A percentile compares a stretch with the other conserved stretches of the same genome.
Evolutionary conservation across 2,797 vertebrate genomes (phyloP).

Genomic region (Platyrinchus mystaceus): DNA sequence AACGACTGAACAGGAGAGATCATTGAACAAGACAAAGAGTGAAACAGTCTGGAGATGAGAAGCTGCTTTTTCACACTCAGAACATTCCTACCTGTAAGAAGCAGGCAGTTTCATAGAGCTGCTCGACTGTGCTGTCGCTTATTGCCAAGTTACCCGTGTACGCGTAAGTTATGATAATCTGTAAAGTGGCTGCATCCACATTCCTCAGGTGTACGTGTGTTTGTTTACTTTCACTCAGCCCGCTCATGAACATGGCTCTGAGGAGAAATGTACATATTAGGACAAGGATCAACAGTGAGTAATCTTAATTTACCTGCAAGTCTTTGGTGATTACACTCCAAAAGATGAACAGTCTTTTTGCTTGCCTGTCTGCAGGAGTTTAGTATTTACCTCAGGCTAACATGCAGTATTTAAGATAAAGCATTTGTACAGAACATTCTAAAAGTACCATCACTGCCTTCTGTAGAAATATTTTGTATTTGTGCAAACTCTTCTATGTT

Average conservation of each 20-base stretch:
- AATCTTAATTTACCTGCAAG: neutral
- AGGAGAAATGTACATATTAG: neutral
- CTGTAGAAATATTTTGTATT: neutral
- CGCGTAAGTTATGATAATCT: slow-evolving; percentile 95
- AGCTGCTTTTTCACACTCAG: neutral
- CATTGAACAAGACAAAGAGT: neutral
- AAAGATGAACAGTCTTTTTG: neutral
- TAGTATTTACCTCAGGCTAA: neutral
- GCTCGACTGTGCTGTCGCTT: slow-evolving; percentile 93
- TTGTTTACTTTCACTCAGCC: slow-evolving; percentile 97
- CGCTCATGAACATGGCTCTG: slow-evolving; percentile 99
- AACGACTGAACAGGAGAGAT: neutral
- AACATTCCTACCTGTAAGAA: slow-evolving; percentile 89
- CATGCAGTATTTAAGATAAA: neutral
- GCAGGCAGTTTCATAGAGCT: slow-evolving; percentile 98
- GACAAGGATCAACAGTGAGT: neutral
- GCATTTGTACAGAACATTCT: neutral
- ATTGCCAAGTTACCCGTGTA: slow-evolving; percentile 97
- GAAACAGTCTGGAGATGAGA: neutral
- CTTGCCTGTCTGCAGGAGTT: neutral
- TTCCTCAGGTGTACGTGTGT: slow-evolving; percentile 96
- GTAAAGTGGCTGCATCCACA: slow-evolving; percentile 92
- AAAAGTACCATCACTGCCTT: neutral
- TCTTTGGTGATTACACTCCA: neutral
- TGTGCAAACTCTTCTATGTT: neutral